Evolutionary conservation across 2,888 invertebrate genomes (phyloP), one percentile per base, ranked within the genome.

Genomic region (Ctenicera cuprea): DNA sequence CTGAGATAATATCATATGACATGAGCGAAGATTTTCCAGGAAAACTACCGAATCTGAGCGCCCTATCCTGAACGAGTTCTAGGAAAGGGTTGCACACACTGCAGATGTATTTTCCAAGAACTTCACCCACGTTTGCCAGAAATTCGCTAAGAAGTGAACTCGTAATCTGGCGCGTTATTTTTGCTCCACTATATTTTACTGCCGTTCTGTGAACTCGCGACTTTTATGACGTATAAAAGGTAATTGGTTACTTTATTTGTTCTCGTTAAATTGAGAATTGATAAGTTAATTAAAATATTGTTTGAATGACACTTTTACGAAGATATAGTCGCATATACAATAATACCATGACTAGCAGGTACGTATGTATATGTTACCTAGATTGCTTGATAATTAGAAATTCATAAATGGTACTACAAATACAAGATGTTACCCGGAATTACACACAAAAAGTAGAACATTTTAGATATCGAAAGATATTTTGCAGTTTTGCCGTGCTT

Each of bases 41-140:
- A 50, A 54, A 30, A n/a, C 8, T 16, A 16, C 8, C 3, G 54
- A 54, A 54, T 54, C 54, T 22, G 30, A 14, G n/a, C 22, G 20
- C 50, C 22, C 48, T 7, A n/a, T 43, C 43, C 26, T 2, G 26
- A 54, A 3, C 1, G 14, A 11, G 7, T 62, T 62, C 62, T 22
- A 0, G 43, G 43, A 61, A 62, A 26, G 26, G 43, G 54, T 54
- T 5, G 5, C 64, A 48, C 43, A 64, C 1, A 9, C 64, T 64
- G 64, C 43, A 64, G 43, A 64, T 48, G 43, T 22, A 26, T 30
- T 64, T 64, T 64, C 64, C 48, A 14, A 12, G 64, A 64, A 64
- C 33, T 22, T 30, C 48, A 43, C 64, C 64, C 43, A 64, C 64
- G 16, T 33, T 18, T 12, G 14, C 33, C 26, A 64, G 33, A 50